Percentiles rank a stretch among this genome's conserved stretches.
These are phyloP conservation scores for Criorhina ranunculi DNA, from an alignment of 2,888 invertebrate genomes.

Conservation along the genomic window DNA sequence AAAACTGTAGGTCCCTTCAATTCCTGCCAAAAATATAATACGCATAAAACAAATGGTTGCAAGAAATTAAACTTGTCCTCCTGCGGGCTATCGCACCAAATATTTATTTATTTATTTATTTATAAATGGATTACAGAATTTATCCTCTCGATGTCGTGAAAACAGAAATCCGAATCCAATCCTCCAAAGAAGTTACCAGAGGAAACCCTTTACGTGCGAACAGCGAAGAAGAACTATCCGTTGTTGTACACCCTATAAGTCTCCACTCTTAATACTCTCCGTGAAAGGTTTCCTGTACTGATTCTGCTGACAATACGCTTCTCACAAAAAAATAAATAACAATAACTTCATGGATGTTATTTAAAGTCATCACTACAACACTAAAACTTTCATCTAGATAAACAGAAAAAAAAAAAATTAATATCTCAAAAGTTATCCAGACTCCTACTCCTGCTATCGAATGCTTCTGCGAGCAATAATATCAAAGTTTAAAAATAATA, in stretches of 20 bases:
- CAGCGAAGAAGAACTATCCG: no score
- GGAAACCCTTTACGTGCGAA: no score
- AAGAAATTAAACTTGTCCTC: no score
- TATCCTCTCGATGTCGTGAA: no score
- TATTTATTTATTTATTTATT: no score
- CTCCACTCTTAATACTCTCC: slow-evolving; percentile 7
- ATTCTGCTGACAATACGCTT: slow-evolving; percentile 6
- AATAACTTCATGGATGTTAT: slow-evolving; percentile 16
- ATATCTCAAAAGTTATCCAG: slow-evolving; percentile 19
- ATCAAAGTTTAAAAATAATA: slow-evolving; percentile 37
- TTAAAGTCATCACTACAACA: background rate
- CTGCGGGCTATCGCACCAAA: no score
- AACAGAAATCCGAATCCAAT: no score
- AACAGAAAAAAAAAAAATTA: slow-evolving; percentile 1
- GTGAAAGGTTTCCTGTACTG: background rate
- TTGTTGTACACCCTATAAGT: background rate
- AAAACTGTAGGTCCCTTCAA: no score
- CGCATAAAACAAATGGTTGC: no score
- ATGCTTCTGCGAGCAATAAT: slow-evolving; percentile 38
- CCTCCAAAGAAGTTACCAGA: no score
- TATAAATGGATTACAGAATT: no score
- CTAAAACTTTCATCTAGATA: background rate
- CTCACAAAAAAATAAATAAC: background rate
- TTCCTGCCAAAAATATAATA: no score
- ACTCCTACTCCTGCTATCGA: slow-evolving; percentile 16